phyloP scores from a whole-genome alignment of 1,140 invertebrate genomes.

The Papilio xuthus region DNA sequence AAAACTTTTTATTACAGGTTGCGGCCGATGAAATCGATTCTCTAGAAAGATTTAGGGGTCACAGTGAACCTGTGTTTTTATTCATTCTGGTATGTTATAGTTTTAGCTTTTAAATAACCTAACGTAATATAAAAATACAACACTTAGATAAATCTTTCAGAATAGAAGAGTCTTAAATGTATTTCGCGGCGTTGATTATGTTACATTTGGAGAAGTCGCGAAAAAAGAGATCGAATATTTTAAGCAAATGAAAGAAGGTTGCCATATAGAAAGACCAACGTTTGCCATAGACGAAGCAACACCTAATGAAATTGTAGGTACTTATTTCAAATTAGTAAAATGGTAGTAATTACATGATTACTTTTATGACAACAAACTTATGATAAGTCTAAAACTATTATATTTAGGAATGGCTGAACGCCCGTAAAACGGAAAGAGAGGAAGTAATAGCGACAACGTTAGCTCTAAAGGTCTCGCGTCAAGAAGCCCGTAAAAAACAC shows the following conservation, averaged over 20 bases:
- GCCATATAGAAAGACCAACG: slow-evolving; percentile 45
- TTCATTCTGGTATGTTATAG: slow-evolving; percentile 63
- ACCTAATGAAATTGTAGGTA: slow-evolving; percentile 61
- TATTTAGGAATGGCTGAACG: slow-evolving; percentile 63
- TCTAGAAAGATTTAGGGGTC: slow-evolving; percentile 57
- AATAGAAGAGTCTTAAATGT: slow-evolving; percentile 62
- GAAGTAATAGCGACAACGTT: slow-evolving; percentile 35
- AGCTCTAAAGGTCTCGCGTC: slow-evolving; percentile 47
- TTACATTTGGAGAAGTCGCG: slow-evolving; percentile 58
- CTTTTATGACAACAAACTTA: neutral
- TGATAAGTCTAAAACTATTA: slow-evolving; percentile 17
- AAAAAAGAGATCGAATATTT: slow-evolving; percentile 57
- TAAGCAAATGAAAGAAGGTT: slow-evolving; percentile 45
- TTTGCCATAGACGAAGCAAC: slow-evolving; percentile 63
- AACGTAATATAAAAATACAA: too few relatives aligned
- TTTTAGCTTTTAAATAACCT: neutral
- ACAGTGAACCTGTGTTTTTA: slow-evolving; percentile 67
- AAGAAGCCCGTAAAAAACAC: slow-evolving; percentile 66
- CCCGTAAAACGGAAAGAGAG: slow-evolving; percentile 45
- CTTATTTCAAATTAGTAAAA: neutral
- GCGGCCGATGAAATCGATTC: slow-evolving; percentile 58
- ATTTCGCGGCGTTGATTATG: slow-evolving; percentile 64
- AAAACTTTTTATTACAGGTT: slow-evolving; percentile 49
- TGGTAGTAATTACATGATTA: neutral
- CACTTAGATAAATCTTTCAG: slow-evolving; percentile 45